These are phyloP conservation scores for Thomomys bottae DNA, from an alignment of 2,113 vertebrate species.

Conservation along the genomic window DNA sequence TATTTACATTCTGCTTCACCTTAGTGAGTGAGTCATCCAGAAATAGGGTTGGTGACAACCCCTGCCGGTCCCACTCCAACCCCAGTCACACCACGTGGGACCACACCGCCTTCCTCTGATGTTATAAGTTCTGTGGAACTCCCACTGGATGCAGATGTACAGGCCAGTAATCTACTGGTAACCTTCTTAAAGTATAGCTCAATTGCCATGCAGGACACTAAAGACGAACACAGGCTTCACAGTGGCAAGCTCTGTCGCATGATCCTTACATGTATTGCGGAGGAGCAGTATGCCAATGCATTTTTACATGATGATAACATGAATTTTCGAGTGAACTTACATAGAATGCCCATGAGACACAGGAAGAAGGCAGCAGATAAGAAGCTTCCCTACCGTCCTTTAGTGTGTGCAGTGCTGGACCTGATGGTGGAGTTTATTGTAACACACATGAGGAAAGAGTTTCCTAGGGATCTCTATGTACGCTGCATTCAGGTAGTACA, in stretches of 20 bases:
- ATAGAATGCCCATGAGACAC: slow-evolving; percentile 99
- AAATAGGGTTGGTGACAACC: slow-evolving; percentile 92
- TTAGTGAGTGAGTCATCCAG: slow-evolving; percentile 99
- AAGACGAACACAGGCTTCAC: too few species aligned
- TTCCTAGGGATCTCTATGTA: slow-evolving; percentile 98
- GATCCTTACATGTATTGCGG: too few species aligned
- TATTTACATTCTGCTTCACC: too few species aligned
- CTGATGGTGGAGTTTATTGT: slow-evolving; percentile 99
- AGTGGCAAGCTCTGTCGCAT: too few species aligned
- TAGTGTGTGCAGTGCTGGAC: slow-evolving; percentile 97
- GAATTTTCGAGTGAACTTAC: too few species aligned
- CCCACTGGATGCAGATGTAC: slow-evolving; percentile 96
- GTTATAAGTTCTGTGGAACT: slow-evolving; percentile 97
- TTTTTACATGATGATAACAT: too few species aligned
- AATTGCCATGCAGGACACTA: slow-evolving; percentile 99
- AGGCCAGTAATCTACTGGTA: slow-evolving; percentile 98
- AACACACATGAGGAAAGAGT: slow-evolving; percentile 99
- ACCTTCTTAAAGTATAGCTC: slow-evolving; percentile 99
- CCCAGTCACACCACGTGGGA: slow-evolving; percentile 94
- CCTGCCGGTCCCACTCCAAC: slow-evolving; percentile 89
- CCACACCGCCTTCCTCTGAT: slow-evolving; percentile 95
- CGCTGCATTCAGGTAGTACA: slow-evolving; percentile 98
- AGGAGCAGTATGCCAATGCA: too few species aligned
- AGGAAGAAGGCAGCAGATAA: slow-evolving; percentile 96
- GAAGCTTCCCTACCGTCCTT: slow-evolving; percentile 94